Base-by-base conservation (phyloP, 1,140 invertebrate species). In the Macrobrachium rosenbergii region DNA sequence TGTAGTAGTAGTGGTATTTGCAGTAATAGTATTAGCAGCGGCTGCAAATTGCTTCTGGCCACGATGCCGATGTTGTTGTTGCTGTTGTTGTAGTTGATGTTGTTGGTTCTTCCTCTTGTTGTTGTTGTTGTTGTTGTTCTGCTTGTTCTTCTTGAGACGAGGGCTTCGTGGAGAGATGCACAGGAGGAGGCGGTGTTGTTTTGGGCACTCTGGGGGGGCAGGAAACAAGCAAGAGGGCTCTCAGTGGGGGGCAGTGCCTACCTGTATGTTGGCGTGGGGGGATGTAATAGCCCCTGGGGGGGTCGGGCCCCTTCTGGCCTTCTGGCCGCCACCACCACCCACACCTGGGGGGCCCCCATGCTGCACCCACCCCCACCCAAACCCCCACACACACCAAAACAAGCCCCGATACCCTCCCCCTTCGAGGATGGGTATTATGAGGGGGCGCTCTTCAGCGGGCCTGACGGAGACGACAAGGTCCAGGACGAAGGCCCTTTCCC, bases 291-390 rank as follows among this genome's bases (percentile, higher is more conserved):
- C 85, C 78, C 79, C 85, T 79, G 78, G 85, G 67, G 85, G 79
- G 69, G 78, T 79, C 78, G 64, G 84, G 64, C 52, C 52, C 52
- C 52, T 78, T 77, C 84, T 79, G 78, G 85, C 85, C 85, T 79
- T 78, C 85, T 87, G 85, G 78, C 85, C 85, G 85, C 85, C 83
- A 63, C 60, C 79, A 80, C 78, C 78, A 80, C 52, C 52, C 52
- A 28, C 78, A 84, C 83, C 85, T 87, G 85, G 85, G 85, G 78
- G 81, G 77, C 67, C 85, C 85, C 85, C 85, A 87, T 87, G 85
- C 85, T 79, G 85, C 85, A 79, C 85, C 85, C 85, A 69, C 85
- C 67, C 67, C 78, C 85, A 78, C 81, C 69, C 85, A 87, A 72
- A 81, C 76, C 85, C 81, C 81, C 81, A 86, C 62, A 62, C 77